Percentiles rank a stretch among this genome's conserved stretches.
These are phyloP conservation scores for Alexandromys fortis DNA, from an alignment of 2,113 vertebrate genomes.

Conservation along the genomic window DNA sequence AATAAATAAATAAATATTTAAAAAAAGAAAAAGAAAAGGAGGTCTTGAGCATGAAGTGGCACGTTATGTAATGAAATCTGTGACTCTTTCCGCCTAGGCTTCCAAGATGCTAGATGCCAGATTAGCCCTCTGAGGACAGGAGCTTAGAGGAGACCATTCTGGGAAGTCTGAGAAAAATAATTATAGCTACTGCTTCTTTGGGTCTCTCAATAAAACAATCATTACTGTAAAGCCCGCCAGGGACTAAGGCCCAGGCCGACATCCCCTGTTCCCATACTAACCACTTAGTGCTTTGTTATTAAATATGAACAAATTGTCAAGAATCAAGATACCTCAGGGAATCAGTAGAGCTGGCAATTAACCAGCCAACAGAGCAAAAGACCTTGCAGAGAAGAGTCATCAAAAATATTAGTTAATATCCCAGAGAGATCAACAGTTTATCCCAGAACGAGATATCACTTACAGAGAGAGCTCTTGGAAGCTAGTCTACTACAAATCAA, in stretches of 20 bases:
- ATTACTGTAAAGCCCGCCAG: background rate
- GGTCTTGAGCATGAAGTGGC: background rate
- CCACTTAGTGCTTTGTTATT: slow-evolving; percentile 33
- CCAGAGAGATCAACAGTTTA: background rate
- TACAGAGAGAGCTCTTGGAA: background rate
- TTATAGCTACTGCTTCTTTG: background rate
- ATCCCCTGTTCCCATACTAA: background rate
- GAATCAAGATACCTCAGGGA: background rate
- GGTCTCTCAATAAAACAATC: background rate
- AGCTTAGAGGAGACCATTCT: background rate
- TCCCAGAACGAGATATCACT: background rate
- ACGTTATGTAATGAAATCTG: background rate
- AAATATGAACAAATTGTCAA: background rate
- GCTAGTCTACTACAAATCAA: slow-evolving; percentile 12
- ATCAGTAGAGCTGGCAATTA: background rate
- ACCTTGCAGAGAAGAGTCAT: background rate
- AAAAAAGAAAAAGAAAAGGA: background rate
- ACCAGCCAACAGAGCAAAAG: slow-evolving; percentile 14
- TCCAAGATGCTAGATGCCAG: background rate
- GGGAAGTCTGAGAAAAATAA: background rate
- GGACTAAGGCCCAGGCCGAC: background rate
- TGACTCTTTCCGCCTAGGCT: background rate
- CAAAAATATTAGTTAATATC: slow-evolving; percentile 22
- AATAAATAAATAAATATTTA: no score
- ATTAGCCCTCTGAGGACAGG: background rate